phyloP scores from a whole-genome alignment of 2,888 invertebrate species.

The Cantharis rufa region DNA sequence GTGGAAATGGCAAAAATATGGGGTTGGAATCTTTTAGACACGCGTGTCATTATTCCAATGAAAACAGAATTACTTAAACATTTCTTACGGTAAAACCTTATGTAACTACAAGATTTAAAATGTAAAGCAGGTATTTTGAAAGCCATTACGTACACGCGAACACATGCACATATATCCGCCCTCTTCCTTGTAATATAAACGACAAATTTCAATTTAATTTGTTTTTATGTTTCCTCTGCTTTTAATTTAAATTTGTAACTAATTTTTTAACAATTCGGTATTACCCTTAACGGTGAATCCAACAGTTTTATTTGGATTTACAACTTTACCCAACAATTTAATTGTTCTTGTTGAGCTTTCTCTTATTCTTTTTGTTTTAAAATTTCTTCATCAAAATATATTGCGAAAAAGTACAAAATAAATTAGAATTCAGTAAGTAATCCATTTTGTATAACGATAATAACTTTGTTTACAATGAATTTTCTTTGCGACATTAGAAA shows the following conservation, averaged over 20 bases:
- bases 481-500: background rate
- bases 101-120: slow-evolving; percentile 15
- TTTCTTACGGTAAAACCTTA: background rate
- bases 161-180: slow-evolving; percentile 2
- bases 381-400: background rate
- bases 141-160: slow-evolving; percentile 21
- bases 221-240: background rate
- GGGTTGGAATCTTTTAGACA: slow-evolving; percentile 1
- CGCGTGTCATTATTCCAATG: background rate
- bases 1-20: slow-evolving; percentile 5
- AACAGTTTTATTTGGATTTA: background rate
- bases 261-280: background rate
- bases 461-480: background rate
- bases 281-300: background rate
- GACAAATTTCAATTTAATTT: background rate
- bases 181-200: background rate
- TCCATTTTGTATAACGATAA: background rate
- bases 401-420: background rate
- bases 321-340: background rate
- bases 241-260: background rate
- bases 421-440: background rate
- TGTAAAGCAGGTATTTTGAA: slow-evolving; percentile 23
- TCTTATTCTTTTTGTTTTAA: background rate
- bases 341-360: background rate
- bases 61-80: slow-evolving; percentile 1